A percentile compares a stretch with the other conserved stretches of the same genome.
Evolutionary conservation across 2,113 vertebrate genomes (phyloP).

Genomic region (Stictonetta naevosa): DNA sequence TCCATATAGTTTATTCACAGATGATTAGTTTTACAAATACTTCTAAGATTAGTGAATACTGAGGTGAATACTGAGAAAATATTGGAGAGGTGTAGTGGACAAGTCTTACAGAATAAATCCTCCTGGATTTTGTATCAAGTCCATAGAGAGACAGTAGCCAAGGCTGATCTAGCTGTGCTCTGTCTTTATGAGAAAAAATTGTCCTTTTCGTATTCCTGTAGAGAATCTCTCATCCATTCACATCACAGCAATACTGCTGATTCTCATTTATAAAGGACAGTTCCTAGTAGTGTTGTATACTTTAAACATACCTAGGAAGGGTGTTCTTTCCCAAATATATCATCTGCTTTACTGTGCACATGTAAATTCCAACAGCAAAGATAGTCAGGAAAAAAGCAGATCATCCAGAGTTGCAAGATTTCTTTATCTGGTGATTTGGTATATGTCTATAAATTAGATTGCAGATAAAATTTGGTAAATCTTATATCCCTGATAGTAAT

Average conservation of each 20-base stretch:
- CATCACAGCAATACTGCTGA: neutral
- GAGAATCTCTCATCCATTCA: neutral
- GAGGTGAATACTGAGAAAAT: neutral
- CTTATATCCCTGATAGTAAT: neutral
- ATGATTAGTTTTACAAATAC: neutral
- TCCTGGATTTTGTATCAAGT: neutral
- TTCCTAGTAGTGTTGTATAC: neutral
- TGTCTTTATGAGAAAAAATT: neutral
- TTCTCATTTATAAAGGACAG: neutral
- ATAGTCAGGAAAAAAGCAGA: neutral
- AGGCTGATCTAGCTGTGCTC: neutral
- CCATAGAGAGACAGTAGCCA: neutral
- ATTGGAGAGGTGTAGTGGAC: neutral
- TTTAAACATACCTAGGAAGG: neutral
- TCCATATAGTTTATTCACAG: neutral
- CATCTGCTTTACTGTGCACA: neutral
- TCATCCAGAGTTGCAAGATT: neutral
- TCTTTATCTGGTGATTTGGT: neutral
- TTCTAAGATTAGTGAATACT: neutral
- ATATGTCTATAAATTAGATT: neutral
- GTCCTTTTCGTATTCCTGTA: neutral
- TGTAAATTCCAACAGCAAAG: neutral
- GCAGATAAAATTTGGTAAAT: neutral
- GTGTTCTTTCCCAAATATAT: neutral
- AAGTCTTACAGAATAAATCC: neutral